Evolutionary conservation across 2,888 invertebrate species (phyloP).

Genomic region (Scrobipalpa atriplicella): DNA sequence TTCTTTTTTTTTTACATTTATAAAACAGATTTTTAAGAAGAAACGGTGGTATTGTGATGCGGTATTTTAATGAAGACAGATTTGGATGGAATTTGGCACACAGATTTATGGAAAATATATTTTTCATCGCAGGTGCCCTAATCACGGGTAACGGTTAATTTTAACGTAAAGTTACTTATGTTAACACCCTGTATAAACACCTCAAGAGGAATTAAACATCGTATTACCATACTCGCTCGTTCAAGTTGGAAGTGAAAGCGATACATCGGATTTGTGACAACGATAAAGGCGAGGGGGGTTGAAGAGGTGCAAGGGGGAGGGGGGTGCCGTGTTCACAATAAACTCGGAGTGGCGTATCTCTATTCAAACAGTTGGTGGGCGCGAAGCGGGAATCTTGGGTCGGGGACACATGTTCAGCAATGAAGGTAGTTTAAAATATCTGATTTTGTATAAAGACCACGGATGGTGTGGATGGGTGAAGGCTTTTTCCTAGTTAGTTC

Average conservation of each 20-base stretch:
- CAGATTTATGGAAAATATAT: too few species aligned
- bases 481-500: too few species aligned
- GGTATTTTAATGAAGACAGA: too few species aligned
- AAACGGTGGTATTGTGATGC: too few species aligned
- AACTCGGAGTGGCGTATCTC: conserved; percentile 76
- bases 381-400: conserved; percentile 70
- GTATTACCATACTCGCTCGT: conserved; percentile 70
- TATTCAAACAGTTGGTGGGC: conserved; percentile 80
- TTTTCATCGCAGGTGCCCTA: too few species aligned
- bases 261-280: conserved; percentile 73
- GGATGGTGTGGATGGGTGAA: too few species aligned
- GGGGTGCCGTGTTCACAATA: conserved; percentile 62
- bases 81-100: too few species aligned
- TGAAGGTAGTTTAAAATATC: neutral
- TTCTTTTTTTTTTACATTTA: too few species aligned
- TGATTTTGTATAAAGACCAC: neutral
- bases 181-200: conserved; percentile 45
- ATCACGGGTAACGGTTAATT: too few species aligned
- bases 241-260: conserved; percentile 73
- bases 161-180: neutral
- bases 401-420: conserved; percentile 39
- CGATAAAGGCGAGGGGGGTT: conserved; percentile 57
- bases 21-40: too few species aligned
- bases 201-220: conserved; percentile 74
- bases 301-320: conserved; percentile 34